Percentiles rank a stretch among this genome's conserved stretches.
These are phyloP conservation scores for Orycteropus afer DNA, from an alignment of 2,113 vertebrate species.

Conservation along the genomic window DNA sequence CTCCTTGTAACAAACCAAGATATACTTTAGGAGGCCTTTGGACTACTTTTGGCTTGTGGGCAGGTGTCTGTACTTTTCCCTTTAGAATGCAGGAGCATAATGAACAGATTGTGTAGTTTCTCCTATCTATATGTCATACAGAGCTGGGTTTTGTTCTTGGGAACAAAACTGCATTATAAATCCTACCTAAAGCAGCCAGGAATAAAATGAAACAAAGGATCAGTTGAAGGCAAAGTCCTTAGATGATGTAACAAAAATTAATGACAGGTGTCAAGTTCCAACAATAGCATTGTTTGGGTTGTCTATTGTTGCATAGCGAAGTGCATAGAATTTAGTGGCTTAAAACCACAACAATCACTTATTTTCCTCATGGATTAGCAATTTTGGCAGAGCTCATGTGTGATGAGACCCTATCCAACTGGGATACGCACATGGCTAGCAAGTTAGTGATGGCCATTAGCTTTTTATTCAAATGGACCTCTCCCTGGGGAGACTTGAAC, in stretches of 20 bases:
- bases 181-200: background rate
- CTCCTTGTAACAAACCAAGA: background rate
- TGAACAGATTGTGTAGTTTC: background rate
- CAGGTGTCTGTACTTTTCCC: background rate
- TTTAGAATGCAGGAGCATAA: background rate
- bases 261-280: background rate
- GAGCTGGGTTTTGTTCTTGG: background rate
- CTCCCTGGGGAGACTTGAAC: background rate
- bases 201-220: background rate
- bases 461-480: background rate
- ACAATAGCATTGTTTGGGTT: background rate
- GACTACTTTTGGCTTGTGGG: background rate
- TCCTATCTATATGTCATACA: background rate
- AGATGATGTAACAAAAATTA: background rate
- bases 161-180: background rate
- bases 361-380: background rate
- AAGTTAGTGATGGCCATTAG: background rate
- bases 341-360: background rate
- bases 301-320: background rate
- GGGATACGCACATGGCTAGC: too few relatives aligned
- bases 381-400: background rate
- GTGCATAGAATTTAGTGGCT: background rate
- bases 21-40: background rate
- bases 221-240: background rate
- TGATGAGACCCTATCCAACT: background rate